These are phyloP conservation scores for Numenius phaeopus DNA, from an alignment of 2,797 vertebrate genomes.

Conservation along the genomic window DNA sequence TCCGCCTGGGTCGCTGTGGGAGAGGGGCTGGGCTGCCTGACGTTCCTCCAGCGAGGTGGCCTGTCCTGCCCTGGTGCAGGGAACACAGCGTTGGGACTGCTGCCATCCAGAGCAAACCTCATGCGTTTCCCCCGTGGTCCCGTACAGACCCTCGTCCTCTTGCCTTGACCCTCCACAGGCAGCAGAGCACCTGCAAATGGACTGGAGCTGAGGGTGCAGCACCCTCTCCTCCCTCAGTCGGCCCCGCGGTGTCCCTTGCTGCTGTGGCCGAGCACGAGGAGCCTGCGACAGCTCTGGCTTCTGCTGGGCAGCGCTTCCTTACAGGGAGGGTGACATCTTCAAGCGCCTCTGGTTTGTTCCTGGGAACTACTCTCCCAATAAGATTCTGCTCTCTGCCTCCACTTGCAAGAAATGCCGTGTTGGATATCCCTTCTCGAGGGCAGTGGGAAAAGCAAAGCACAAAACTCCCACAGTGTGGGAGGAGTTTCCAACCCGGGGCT, in stretches of 20 bases:
- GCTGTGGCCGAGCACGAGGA: not conserved
- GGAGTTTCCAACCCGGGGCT: not conserved
- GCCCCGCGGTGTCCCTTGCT: not conserved
- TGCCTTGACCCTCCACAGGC: not conserved
- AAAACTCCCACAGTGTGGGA: fast-evolving
- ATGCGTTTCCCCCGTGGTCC: fast-evolving
- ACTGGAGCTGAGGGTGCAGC: not conserved
- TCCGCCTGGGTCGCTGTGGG: not conserved
- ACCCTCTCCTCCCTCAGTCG: fast-evolving
- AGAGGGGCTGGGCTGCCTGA: not conserved
- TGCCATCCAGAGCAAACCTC: not conserved
- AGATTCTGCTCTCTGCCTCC: not conserved
- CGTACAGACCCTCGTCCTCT: not conserved
- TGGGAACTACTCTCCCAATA: not conserved
- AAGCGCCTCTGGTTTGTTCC: not conserved
- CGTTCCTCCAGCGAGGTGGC: not conserved
- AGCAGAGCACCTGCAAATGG: not conserved
- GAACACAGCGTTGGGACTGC: fast-evolving
- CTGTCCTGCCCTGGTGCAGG: not conserved
- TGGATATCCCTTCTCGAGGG: not conserved
- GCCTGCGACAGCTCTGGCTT: not conserved
- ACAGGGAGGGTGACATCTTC: not conserved
- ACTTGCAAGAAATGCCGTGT: fast-evolving
- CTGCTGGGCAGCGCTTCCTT: not conserved
- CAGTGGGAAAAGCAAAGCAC: not conserved